These are phyloP conservation scores for Peromyscus aztecus DNA, from an alignment of 2,797 vertebrate genomes.

Conservation along the genomic window DNA sequence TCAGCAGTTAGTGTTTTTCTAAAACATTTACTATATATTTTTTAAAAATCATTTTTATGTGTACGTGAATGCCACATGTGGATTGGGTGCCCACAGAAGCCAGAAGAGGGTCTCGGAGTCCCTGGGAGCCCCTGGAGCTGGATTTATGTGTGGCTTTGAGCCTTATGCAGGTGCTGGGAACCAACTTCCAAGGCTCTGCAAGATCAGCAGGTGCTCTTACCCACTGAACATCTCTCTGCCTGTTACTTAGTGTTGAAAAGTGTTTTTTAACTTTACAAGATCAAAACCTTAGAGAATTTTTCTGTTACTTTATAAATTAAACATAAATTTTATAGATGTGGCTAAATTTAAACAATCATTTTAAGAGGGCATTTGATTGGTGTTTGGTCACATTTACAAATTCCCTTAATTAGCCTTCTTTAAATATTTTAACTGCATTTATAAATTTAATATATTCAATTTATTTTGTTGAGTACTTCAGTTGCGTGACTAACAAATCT, in stretches of 20 bases:
- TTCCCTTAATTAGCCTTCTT: conserved; percentile 68
- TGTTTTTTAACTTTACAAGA: conserved; percentile 50
- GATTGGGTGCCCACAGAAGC: background rate
- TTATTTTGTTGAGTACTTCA: conserved; percentile 64
- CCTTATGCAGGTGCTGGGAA: background rate
- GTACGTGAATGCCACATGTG: background rate
- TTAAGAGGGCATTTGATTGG: conserved; percentile 59
- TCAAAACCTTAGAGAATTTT: conserved; percentile 35
- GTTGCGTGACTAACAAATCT: conserved; percentile 35
- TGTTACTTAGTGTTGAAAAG: conserved; percentile 36
- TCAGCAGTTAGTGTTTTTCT: background rate
- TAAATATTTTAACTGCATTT: conserved; percentile 66
- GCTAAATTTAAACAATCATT: conserved; percentile 57
- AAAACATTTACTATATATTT: background rate
- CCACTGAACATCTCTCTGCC: background rate
- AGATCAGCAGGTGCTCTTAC: too few species aligned
- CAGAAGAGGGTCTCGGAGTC: background rate
- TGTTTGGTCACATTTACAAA: conserved; percentile 64
- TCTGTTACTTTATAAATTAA: conserved; percentile 51
- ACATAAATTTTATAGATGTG: conserved; percentile 41
- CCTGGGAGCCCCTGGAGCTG: background rate
- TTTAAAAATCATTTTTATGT: background rate
- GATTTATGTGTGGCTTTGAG: background rate
- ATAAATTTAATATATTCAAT: conserved; percentile 51
- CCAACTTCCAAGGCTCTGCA: background rate